phyloP scores from a whole-genome alignment of 2,797 vertebrate species.

The Nyctalus aviator region DNA sequence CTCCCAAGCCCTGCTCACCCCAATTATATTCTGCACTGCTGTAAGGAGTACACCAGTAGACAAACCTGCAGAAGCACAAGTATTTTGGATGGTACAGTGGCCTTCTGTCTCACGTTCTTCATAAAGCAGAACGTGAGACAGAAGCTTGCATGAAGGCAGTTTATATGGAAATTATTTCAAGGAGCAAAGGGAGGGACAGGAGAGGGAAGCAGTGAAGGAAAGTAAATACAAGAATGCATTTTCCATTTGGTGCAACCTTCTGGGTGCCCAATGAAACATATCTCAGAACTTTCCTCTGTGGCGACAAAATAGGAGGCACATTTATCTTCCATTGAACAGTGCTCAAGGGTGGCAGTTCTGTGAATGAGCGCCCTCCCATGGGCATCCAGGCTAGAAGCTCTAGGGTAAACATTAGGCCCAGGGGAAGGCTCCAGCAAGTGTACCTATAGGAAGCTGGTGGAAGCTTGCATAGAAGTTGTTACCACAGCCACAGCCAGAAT shows the following conservation, averaged over 20 bases:
- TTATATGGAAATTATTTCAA: neutral
- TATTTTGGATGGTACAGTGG: neutral
- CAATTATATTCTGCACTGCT: neutral
- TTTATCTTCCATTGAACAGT: neutral
- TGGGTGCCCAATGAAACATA: neutral
- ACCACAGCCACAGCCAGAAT: neutral
- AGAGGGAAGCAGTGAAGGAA: neutral
- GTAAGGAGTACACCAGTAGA: neutral
- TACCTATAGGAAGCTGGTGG: neutral
- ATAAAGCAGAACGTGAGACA: neutral
- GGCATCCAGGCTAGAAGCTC: neutral
- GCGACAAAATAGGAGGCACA: neutral
- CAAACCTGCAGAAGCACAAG: neutral
- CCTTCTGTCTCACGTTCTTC: too few species aligned
- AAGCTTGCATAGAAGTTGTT: neutral
- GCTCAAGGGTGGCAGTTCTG: neutral
- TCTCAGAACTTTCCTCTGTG: neutral
- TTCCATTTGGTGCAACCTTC: neutral
- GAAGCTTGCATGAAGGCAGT: neutral
- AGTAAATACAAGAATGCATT: neutral
- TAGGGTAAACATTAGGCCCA: neutral
- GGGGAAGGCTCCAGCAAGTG: neutral
- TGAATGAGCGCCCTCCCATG: neutral
- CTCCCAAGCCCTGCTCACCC: fast-evolving
- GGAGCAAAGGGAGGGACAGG: neutral